A percentile compares a stretch with the other conserved stretches of the same genome.
phyloP scores from a whole-genome alignment of 1,140 invertebrate species.

The Nymphalis io region DNA sequence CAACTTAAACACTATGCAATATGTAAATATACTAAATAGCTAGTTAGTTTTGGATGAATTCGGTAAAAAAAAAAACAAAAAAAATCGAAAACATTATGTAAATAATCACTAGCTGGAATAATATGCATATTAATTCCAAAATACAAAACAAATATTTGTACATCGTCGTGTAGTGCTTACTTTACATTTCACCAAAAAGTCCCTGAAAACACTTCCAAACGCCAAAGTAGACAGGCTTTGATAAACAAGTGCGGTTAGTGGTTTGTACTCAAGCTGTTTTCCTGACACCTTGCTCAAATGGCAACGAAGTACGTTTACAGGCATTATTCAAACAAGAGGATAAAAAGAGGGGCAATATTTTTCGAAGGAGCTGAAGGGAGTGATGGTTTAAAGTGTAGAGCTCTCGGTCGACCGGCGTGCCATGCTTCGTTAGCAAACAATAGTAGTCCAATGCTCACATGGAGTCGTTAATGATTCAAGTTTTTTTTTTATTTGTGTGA shows the following conservation, averaged over 20 bases:
- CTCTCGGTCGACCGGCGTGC: constrained; percentile 64
- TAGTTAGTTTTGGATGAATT: too few relatives aligned
- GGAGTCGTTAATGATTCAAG: constrained; percentile 45
- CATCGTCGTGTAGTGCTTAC: constrained; percentile 62
- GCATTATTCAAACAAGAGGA: constrained; percentile 79
- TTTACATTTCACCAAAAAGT: constrained; percentile 69
- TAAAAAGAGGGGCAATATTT: constrained; percentile 79
- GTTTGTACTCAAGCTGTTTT: constrained; percentile 72
- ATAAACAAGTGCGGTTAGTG: constrained; percentile 76
- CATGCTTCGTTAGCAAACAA: constrained; percentile 79
- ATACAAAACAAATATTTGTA: constrained; percentile 42
- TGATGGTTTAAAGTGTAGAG: constrained; percentile 79
- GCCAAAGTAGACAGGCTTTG: constrained; percentile 69
- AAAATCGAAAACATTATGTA: too few relatives aligned
- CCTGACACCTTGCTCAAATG: constrained; percentile 75
- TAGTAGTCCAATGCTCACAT: constrained; percentile 47
- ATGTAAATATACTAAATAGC: too few relatives aligned
- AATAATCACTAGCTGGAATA: neutral
- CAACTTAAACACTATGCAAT: too few relatives aligned
- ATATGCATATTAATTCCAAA: neutral
- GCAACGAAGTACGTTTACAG: constrained; percentile 73
- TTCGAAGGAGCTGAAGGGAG: constrained; percentile 70
- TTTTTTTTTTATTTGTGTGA: neutral
- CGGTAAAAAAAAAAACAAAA: too few relatives aligned
- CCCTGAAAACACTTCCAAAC: constrained; percentile 70